These are phyloP conservation scores for Cettia cetti DNA, from an alignment of 2,113 vertebrate species.

Conservation along the genomic window DNA sequence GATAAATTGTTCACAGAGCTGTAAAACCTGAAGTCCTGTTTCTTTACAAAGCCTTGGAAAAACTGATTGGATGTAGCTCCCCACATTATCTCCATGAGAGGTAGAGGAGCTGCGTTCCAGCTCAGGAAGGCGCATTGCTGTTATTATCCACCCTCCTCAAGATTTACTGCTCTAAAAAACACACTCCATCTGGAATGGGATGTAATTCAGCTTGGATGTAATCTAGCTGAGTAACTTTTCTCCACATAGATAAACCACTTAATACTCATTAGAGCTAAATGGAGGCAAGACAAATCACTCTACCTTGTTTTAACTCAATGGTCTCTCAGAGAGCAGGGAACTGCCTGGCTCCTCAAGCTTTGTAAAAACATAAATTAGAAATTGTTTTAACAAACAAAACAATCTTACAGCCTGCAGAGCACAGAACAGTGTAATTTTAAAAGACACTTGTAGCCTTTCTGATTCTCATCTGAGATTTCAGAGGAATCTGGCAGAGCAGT, in stretches of 20 bases:
- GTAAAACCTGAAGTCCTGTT: neutral
- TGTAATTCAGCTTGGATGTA: constrained; percentile 40
- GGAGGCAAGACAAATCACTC: constrained; percentile 42
- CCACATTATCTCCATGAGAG: neutral
- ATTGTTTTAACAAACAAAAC: constrained; percentile 34
- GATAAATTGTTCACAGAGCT: neutral
- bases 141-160: constrained; percentile 12
- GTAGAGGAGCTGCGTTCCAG: neutral
- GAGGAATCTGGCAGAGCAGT: neutral
- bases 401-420: neutral
- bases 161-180: constrained; percentile 43
- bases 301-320: constrained; percentile 22
- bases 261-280: constrained; percentile 55
- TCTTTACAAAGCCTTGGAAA: constrained; percentile 11
- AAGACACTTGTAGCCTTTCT: neutral
- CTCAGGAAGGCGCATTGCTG: neutral
- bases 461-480: constrained; percentile 3
- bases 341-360: neutral
- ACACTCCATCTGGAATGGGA: constrained; percentile 24
- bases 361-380: constrained; percentile 27
- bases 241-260: constrained; percentile 54
- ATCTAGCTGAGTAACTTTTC: constrained; percentile 44
- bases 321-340: neutral
- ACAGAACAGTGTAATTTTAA: neutral
- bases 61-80: neutral